Base-by-base conservation (phyloP, 64 coral and sea anemone species). In the Dendrophyllia cribrosa region DNA sequence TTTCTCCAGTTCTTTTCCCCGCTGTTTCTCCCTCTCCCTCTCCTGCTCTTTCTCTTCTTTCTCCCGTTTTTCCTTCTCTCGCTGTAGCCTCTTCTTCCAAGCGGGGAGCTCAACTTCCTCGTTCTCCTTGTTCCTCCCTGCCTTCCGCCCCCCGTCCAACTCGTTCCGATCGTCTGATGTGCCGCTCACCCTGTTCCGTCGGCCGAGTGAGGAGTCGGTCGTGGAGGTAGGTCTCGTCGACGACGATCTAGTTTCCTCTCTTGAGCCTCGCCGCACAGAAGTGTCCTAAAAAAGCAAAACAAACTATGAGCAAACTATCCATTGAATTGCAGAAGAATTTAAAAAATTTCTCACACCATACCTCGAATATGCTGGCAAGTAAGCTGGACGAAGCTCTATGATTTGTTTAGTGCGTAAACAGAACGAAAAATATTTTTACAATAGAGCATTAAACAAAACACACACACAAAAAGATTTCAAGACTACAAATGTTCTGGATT, bases 21-120 rank as follows among this genome's bases (percentile, higher is more conserved):
- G 89, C 15, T 88, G 86, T 69, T 72, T 89, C 25, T 82, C 77
- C 59, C 85, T 88, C 58, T 95, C 93, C 22, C 88, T 84, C 59
- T 98, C 93, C 70, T 90, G 88, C 51, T 92, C 93, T 24, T 68
- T 87, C 56, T 70, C 92, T 51, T 93, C 87, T 49, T 89, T 70
- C 47, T 90, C 59, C 55, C 75, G 87, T 87, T 89, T 51, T 77
- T 96, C 92, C 34, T 61, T 91, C 75, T 98, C 96, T 76, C 96
- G 85, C 70, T 70, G 55, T 61, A 78, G 46, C 63, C 93, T 72
- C 43, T 70, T 85, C 34, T 88, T 90, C 95, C 95, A 97, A 7
- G 82, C 59, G 19, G 95, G 86, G 1, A 96, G 51, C 72, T 94
- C 88, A 0, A 51, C 71, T 43, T 91, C 95, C 66, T 97, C 95